Conservation (phyloP, 1,140 invertebrate species). For the Drosophila insularis region DNA sequence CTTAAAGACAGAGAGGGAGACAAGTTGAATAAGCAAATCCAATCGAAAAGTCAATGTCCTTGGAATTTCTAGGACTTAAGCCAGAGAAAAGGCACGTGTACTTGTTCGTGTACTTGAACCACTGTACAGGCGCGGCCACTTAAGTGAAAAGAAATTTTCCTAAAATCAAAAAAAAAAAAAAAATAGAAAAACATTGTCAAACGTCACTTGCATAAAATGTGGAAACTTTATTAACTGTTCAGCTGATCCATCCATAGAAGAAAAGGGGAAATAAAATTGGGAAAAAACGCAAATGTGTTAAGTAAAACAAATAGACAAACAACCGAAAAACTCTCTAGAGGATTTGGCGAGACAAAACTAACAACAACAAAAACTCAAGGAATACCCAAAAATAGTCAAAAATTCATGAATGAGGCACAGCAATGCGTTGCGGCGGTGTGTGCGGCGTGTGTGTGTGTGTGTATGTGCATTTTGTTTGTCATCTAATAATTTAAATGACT, state of each 20-base stretch:
- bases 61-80: conserved; percentile 49
- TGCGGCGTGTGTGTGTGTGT: conserved; percentile 29
- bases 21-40: conserved; percentile 22
- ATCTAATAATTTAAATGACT: conserved; percentile 80
- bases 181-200: conserved; percentile 42
- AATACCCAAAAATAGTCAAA: conserved; percentile 66
- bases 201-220: conserved; percentile 77
- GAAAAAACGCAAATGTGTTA: conserved; percentile 74
- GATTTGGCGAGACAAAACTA: conserved; percentile 65
- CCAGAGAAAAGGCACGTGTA: conserved; percentile 54
- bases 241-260: conserved; percentile 13
- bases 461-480: conserved; percentile 50
- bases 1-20: conserved; percentile 41
- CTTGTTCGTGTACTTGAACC: conserved; percentile 15
- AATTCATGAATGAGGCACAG: conserved; percentile 43
- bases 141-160: conserved; percentile 71
- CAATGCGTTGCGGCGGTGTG: conserved; percentile 8
- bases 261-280: background rate
- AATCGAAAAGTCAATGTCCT: conserved; percentile 71
- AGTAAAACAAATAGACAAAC: conserved; percentile 49
- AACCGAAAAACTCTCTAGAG: conserved; percentile 57
- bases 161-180: conserved; percentile 29
- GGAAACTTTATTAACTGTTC: conserved; percentile 72
- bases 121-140: conserved; percentile 34
- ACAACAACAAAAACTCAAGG: background rate